Conservation (phyloP, 2,797 vertebrate species). For the Oreortyx pictus region DNA sequence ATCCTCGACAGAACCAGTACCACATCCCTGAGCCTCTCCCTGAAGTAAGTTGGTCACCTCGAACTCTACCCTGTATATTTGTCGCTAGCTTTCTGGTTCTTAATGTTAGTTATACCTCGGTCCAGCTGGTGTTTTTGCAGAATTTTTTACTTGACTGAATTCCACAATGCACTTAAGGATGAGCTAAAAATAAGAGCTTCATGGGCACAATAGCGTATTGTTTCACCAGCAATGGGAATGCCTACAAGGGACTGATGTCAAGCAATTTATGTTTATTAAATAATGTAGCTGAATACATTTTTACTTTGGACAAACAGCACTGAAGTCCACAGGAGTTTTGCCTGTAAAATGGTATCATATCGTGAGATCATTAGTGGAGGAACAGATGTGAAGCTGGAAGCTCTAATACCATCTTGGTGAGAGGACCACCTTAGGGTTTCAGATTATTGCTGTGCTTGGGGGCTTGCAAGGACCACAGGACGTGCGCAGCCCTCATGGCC, state of each 20-base stretch:
- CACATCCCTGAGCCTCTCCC: neutral
- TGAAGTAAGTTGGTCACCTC: neutral
- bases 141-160: slow-evolving; percentile 39
- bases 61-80: neutral
- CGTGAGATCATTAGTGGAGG: neutral
- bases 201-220: rapidly evolving
- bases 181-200: slow-evolving; percentile 34
- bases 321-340: neutral
- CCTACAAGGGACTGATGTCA: neutral
- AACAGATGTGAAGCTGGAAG: slow-evolving; percentile 1
- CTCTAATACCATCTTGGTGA: neutral
- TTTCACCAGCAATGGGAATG: slow-evolving; percentile 11
- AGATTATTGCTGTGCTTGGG: neutral
- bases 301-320: neutral
- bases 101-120: neutral
- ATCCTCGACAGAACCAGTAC: neutral
- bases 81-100: neutral
- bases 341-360: neutral
- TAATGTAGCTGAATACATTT: neutral
- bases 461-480: neutral
- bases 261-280: neutral
- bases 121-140: slow-evolving; percentile 35
- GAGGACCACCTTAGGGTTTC: slow-evolving; percentile 10
- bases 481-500: neutral
- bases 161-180: neutral